Evolutionary conservation across 2,888 invertebrate genomes (phyloP), one percentile per base, ranked within the genome.

Genomic region (Trichogramma evanescens): DNA sequence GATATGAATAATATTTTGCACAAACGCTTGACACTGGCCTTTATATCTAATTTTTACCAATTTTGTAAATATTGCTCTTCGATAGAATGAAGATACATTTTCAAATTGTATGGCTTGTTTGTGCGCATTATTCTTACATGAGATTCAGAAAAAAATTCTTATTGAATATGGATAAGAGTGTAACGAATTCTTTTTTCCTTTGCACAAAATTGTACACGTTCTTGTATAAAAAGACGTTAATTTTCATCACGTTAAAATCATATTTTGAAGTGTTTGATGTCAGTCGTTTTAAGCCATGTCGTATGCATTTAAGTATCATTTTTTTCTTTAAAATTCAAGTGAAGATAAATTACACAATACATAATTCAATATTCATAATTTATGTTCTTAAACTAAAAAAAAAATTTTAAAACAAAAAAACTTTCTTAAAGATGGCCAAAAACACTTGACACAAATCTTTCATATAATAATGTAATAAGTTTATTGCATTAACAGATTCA

Each of bases 21-120:
- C 76, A 77, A 77, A 77, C 76, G 76, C 73, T 73, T 76, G 77
- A 77, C 76, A 77, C 76, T 77, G 76, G 76, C 76, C 77, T 77
- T 77, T 77, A 75, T 71, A 64, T 70, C 75, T 76, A 77, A 74
- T 76, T 76, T 77, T 73, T 77, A 75, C 75, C 74, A 67, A 13
- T 13, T 13, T 13, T 13, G 13, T 13, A 13, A 13, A 13, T 13
- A 1, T 65, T 63, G 40, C 54, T 50, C 49, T 50, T 58, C 49
- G 55, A 26, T 26, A 7, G 45, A 26, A 53, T 51, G 9, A 52
- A 40, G 51, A 48, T 57, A 50, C 53, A 57, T 45, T 45, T n/a
- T n/a, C 8, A 9, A 8, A n/a, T 8, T 2, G 2, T 9, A 45
- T 45, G 9, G 45, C 45, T 8, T 9, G n/a, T 45, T 45, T 45